Evolutionary conservation across 2,888 invertebrate species (phyloP).

Genomic region (Schizaphis graminum): DNA sequence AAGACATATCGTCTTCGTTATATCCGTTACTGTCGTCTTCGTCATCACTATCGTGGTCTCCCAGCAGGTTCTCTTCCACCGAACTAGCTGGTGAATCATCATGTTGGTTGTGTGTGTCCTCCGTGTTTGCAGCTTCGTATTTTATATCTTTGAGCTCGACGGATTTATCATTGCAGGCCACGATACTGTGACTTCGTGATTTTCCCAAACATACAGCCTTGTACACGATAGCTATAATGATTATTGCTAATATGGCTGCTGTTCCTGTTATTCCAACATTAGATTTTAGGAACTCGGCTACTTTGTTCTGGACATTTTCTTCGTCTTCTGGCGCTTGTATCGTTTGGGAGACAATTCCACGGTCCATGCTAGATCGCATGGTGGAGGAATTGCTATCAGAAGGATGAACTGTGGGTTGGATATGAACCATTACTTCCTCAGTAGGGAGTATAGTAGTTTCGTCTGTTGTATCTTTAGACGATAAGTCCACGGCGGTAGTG

Average conservation of each 20-base stretch:
- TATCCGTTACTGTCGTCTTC: background rate
- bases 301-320: background rate
- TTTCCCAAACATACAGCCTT: constrained; percentile 34
- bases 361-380: background rate
- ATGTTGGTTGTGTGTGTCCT: background rate
- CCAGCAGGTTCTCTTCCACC: constrained; percentile 36
- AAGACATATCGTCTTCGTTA: background rate
- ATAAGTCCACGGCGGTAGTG: background rate
- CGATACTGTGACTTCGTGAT: background rate
- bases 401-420: background rate
- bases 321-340: constrained; percentile 52
- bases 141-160: constrained; percentile 46
- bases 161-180: background rate
- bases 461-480: background rate
- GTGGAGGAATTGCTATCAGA: background rate
- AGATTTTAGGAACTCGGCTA: constrained; percentile 38
- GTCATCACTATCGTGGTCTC: background rate
- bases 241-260: constrained; percentile 19
- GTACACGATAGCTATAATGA: constrained; percentile 48
- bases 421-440: background rate
- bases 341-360: constrained; percentile 18
- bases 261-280: constrained; percentile 33
- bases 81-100: constrained; percentile 1
- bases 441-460: background rate
- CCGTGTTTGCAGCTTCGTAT: constrained; percentile 41